Evolutionary conservation across 1,140 invertebrate genomes (phyloP).

Genomic region (Drosophila trapezifrons): DNA sequence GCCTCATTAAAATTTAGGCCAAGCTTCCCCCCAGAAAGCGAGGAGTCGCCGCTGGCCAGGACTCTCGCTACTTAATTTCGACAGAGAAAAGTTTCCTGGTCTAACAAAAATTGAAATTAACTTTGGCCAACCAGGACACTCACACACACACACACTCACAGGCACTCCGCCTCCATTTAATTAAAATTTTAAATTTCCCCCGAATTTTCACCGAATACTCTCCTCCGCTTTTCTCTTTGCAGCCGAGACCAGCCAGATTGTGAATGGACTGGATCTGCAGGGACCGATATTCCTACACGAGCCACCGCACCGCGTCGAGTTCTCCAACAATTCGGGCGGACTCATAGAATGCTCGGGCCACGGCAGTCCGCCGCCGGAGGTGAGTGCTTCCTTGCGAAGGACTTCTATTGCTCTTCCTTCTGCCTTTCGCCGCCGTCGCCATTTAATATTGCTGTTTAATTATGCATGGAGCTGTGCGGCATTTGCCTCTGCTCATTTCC

Average conservation of each 20-base stretch:
- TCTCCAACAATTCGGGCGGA: conserved; percentile 92
- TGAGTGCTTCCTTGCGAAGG: conserved; percentile 60
- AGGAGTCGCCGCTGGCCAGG: conserved; percentile 28
- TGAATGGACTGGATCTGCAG: conserved; percentile 88
- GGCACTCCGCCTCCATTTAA: conserved; percentile 47
- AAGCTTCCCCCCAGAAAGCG: conserved; percentile 35
- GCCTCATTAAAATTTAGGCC: conserved; percentile 82
- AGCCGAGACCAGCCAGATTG: conserved; percentile 70
- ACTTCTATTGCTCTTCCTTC: not conserved
- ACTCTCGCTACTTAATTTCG: conserved; percentile 56
- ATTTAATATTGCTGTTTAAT: conserved; percentile 66
- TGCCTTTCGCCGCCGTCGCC: conserved; percentile 3
- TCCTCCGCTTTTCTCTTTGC: conserved; percentile 31
- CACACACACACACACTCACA: conserved; percentile 9
- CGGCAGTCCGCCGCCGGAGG: conserved; percentile 90
- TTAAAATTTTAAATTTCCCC: conserved; percentile 64
- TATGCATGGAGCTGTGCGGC: conserved; percentile 67
- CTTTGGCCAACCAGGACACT: conserved; percentile 57
- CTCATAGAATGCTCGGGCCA: conserved; percentile 92
- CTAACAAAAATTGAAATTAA: conserved; percentile 79
- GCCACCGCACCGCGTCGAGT: conserved; percentile 92
- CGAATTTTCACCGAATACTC: conserved; percentile 24
- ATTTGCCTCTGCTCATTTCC: conserved; percentile 58
- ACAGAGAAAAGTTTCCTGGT: conserved; percentile 56
- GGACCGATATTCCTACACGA: conserved; percentile 91